phyloP scores from a whole-genome alignment of 2,113 vertebrate genomes.

The Myocastor coypus region DNA sequence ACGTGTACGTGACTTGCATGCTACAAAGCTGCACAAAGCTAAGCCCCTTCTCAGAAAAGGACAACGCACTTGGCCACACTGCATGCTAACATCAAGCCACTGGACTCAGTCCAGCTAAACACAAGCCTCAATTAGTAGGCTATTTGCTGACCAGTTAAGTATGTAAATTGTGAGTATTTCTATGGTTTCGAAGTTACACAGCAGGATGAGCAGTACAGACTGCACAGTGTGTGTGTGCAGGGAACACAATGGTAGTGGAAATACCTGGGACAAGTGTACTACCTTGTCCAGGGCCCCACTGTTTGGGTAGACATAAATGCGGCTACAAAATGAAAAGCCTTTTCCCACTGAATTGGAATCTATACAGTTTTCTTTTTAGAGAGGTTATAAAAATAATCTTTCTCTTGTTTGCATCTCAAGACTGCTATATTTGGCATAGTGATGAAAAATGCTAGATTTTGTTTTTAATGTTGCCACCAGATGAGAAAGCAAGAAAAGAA shows the following conservation, averaged over 20 bases:
- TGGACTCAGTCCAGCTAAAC: constrained; percentile 72
- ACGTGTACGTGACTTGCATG: not conserved
- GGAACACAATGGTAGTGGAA: not conserved
- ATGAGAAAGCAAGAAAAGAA: constrained; percentile 71
- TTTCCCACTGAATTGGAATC: constrained; percentile 29
- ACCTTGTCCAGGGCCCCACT: not conserved
- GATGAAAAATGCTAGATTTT: constrained; percentile 84
- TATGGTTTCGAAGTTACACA: constrained; percentile 42
- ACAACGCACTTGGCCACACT: constrained; percentile 7
- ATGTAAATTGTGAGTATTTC: constrained; percentile 56
- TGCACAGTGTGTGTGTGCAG: not conserved
- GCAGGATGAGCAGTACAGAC: not conserved
- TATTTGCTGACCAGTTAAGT: constrained; percentile 53
- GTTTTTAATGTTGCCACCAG: constrained; percentile 76
- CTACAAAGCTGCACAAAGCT: not conserved
- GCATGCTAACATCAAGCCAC: constrained; percentile 49
- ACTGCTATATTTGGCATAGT: constrained; percentile 81
- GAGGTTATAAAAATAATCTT: constrained; percentile 75
- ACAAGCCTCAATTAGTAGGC: constrained; percentile 45
- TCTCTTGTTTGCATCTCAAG: constrained; percentile 75
- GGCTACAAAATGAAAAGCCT: constrained; percentile 18
- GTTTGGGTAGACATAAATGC: not conserved
- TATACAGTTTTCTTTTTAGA: constrained; percentile 67
- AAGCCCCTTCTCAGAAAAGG: constrained; percentile 59
- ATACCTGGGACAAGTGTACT: not conserved